These are phyloP conservation scores for Acrobasis repandana DNA, from an alignment of 2,888 invertebrate species.

Conservation along the genomic window DNA sequence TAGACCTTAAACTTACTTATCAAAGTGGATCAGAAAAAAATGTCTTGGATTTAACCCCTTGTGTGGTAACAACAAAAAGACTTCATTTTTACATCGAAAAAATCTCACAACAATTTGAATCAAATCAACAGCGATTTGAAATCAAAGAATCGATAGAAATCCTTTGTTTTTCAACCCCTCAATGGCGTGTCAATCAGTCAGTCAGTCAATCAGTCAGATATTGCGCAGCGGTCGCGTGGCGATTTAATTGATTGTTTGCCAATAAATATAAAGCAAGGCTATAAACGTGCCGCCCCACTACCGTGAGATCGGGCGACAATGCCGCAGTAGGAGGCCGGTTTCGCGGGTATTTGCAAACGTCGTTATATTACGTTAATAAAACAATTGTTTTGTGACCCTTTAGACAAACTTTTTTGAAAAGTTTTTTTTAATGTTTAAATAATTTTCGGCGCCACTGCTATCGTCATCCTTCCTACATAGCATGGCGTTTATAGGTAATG, in stretches of 20 bases:
- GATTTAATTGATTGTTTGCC: constrained; percentile 60
- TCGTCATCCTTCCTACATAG: too few relatives aligned
- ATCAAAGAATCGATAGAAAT: too few relatives aligned
- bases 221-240: constrained; percentile 61
- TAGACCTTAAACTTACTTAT: too few relatives aligned
- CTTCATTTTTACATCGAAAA: too few relatives aligned
- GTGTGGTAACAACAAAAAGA: too few relatives aligned
- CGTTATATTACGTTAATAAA: neutral
- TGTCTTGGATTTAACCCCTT: too few relatives aligned
- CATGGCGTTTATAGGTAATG: too few relatives aligned
- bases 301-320: constrained; percentile 4
- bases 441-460: too few relatives aligned
- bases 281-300: constrained; percentile 28
- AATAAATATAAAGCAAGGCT: constrained; percentile 20
- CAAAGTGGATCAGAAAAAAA: too few relatives aligned
- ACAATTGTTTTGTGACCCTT: neutral
- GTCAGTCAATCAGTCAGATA: constrained; percentile 47
- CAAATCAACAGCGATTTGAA: too few relatives aligned
- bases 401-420: constrained; percentile 1
- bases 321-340: neutral
- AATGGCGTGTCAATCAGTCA: constrained; percentile 13
- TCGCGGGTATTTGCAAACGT: constrained; percentile 15
- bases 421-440: too few relatives aligned
- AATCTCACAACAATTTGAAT: too few relatives aligned
- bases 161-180: constrained; percentile 10